Evolutionary conservation across 2,113 vertebrate genomes (phyloP).

Genomic region (Otocyon megalotis): DNA sequence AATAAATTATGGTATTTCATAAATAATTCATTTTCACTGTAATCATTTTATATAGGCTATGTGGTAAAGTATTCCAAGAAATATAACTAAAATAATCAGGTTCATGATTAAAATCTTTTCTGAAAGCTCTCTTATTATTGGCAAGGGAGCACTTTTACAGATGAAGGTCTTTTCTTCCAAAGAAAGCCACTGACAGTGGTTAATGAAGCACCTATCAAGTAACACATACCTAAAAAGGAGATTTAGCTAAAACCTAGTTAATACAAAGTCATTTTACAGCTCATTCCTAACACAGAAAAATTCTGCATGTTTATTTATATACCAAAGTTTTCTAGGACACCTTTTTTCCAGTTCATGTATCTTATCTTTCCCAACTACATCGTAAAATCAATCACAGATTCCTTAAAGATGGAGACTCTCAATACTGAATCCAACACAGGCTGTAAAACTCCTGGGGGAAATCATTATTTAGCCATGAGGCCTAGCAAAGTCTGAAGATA

Average conservation of each 20-base stretch:
- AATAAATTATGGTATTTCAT: slow-evolving; percentile 46
- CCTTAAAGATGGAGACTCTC: slow-evolving; percentile 32
- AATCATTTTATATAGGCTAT: slow-evolving; percentile 25
- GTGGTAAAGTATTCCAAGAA: slow-evolving; percentile 41
- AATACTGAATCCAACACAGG: slow-evolving; percentile 2
- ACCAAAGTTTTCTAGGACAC: slow-evolving; percentile 39
- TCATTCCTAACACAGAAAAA: slow-evolving; percentile 24
- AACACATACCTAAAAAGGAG: slow-evolving; percentile 34
- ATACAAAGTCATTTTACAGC: slow-evolving; percentile 29
- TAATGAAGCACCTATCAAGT: not conserved
- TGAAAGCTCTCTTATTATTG: slow-evolving; percentile 10
- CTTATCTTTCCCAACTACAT: not conserved
- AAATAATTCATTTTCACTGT: slow-evolving; percentile 44
- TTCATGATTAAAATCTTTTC: slow-evolving; percentile 46
- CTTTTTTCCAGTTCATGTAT: not conserved
- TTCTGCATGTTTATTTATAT: slow-evolving; percentile 30
- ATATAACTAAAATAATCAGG: slow-evolving; percentile 47
- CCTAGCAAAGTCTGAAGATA: not conserved
- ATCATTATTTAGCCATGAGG: not conserved
- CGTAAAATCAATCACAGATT: slow-evolving; percentile 38
- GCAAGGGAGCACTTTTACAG: not conserved
- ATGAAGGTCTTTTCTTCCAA: not conserved
- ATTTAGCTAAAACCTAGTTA: slow-evolving; percentile 48
- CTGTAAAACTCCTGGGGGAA: not conserved
- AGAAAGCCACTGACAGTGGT: not conserved